phyloP scores from a whole-genome alignment of 1,140 invertebrate genomes.

The Centruroides vittatus region DNA sequence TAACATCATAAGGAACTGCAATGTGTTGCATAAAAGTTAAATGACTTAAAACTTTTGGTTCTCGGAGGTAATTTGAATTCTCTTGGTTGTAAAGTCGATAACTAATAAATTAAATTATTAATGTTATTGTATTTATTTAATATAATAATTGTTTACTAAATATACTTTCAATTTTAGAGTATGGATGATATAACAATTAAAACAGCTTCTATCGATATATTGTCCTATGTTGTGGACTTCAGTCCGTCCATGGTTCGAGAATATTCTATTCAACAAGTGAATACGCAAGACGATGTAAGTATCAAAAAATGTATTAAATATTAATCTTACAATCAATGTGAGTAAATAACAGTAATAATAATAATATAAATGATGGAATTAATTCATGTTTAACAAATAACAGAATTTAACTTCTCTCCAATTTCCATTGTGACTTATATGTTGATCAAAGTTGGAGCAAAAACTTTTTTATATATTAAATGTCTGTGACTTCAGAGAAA shows the following conservation, averaged over 20 bases:
- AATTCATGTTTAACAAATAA: neutral
- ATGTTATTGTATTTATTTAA: neutral
- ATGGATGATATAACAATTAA: constrained; percentile 84
- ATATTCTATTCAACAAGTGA: constrained; percentile 84
- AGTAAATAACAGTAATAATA: neutral
- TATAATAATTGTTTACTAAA: constrained; percentile 1
- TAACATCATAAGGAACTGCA: too few relatives aligned
- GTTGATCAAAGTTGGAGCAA: too few relatives aligned
- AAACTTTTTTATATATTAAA: too few relatives aligned
- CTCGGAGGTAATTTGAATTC: neutral
- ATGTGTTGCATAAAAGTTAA: too few relatives aligned
- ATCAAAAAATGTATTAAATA: neutral
- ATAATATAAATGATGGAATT: neutral
- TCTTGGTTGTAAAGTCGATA: too few relatives aligned
- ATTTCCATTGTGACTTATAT: neutral
- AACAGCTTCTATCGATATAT: constrained; percentile 91
- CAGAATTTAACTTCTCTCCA: neutral
- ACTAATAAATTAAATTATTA: too few relatives aligned
- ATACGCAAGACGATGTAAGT: constrained; percentile 62
- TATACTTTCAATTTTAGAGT: constrained; percentile 19
- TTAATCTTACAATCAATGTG: neutral
- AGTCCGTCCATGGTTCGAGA: constrained; percentile 94
- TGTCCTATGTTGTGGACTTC: constrained; percentile 96
- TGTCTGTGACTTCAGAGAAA: too few relatives aligned
- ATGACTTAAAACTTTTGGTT: too few relatives aligned